Evolutionary conservation across 2,113 vertebrate species (phyloP).

Genomic region (Antechinus stuartii): DNA sequence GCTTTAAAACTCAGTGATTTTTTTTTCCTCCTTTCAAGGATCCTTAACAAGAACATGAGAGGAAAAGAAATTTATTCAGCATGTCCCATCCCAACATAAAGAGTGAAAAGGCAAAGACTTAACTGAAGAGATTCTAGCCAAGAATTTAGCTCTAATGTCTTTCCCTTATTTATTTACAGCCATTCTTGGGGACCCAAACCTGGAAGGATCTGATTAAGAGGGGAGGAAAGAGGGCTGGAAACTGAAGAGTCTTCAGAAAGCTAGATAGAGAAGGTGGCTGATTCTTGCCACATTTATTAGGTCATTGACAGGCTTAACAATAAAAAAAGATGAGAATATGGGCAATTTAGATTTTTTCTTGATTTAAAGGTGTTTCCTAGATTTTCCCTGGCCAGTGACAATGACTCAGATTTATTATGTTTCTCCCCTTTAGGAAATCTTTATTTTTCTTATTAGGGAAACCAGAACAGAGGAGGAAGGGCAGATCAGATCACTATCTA

Average conservation of each 20-base stretch:
- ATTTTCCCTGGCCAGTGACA: neutral
- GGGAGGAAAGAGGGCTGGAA: neutral
- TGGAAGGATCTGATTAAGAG: neutral
- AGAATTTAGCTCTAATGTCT: neutral
- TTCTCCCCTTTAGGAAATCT: neutral
- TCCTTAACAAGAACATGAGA: neutral
- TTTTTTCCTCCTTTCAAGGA: neutral
- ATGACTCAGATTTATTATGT: neutral
- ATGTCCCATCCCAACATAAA: neutral
- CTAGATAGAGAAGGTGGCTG: neutral
- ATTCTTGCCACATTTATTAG: neutral
- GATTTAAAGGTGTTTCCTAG: neutral
- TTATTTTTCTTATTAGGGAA: neutral
- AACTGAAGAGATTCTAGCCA: neutral
- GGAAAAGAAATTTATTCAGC: neutral
- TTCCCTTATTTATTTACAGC: neutral
- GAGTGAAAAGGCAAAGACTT: neutral
- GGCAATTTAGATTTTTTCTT: neutral
- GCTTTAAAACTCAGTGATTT: neutral
- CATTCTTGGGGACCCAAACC: neutral
- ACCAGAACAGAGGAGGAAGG: neutral
- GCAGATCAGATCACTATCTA: neutral
- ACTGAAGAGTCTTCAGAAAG: neutral
- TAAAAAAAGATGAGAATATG: neutral
- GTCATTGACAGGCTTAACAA: neutral